Evolutionary conservation across 2,797 vertebrate species (phyloP), one percentile per base, ranked within the genome.

Genomic region (Gephyroberyx darwinii): DNA sequence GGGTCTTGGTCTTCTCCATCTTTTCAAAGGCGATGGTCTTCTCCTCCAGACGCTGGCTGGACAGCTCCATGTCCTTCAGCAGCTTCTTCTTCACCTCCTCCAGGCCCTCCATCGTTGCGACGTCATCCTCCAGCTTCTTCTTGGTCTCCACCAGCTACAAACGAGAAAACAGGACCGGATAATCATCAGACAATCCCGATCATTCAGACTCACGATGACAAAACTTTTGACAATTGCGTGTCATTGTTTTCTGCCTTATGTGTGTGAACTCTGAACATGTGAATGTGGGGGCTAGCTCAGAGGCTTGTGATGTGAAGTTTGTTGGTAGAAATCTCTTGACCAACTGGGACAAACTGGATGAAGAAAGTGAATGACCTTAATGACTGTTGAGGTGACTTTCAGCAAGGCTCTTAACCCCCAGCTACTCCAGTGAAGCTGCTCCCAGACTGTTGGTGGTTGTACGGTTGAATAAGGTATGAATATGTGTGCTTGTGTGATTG

Each of bases 121-220:
- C 84, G 66, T 99, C 97, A 8, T 99, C 98, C 33, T 99, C 98
- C n/a, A 99, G 93, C 88, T 96, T 99, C 81, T 99, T 99, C 94
- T 96, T 99, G 71, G 95, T 94, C 19, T 99, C 98, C 0, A 89
- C 89, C 78, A 99, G 71, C 98, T 99, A 5, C 10, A 6, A 58
- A 61, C 17, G 1, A 65, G 80, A 60, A 47, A 58, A 64, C 10
- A 12, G 4, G 17, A 6, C 5, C 4, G 7, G 17, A 3, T 19
- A 43, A 30, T 47, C 5, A 3, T 41, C 8, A 1, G 65, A 41
- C n/a, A 30, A 8, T 39, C 20, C 0, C 5, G 16, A 48, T 48
- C 47, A 19, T 8, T 50, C 47, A 50, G 47, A 19, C 2, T n/a
- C n/a, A 17, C 0, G 2, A 50, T 50, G 8, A n/a, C 17, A n/a